Evolutionary conservation across 2,113 vertebrate species (phyloP), one percentile per base, ranked within the genome.

Genomic region (Hydrolagus affinis): DNA sequence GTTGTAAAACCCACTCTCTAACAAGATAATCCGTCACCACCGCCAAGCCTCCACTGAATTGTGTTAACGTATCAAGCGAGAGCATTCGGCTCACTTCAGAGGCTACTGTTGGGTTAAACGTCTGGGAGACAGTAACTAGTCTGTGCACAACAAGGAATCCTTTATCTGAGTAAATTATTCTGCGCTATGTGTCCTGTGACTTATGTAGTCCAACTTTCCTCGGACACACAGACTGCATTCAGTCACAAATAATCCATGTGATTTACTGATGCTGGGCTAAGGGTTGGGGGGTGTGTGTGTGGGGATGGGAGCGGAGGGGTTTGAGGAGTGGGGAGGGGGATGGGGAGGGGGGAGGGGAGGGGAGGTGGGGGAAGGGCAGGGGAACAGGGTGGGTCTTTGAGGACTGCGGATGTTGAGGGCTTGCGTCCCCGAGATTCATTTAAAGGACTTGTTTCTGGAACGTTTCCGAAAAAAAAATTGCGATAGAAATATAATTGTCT

Each of bases 71-170:
- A 25, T 62, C 57, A 62, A 25, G 28, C 28, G 4, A 64, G 62
- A 78, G n/a, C 17, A 74, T 74, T 74, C 72, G 44, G 30, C 57
- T n/a, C 23, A 80, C 76, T 62, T 80, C 77, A 80, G 57, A 62
- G 57, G 2, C 57, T 62, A 4, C 21, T 60, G n/a, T 80, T 12
- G 59, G 77, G 77, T 80, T 64, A 80, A 64, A 80, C 57, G 23
- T 62, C 6, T 17, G 11, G 23, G 56, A 59, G 14, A 60, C 57
- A 60, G 57, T 64, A 8, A 23, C 12, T 23, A 57, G 64, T 80
- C 77, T 80, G 77, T 80, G 23, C 28, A 62, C 62, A 80, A 80
- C 77, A 80, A 62, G 23, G n/a, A 80, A 64, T n/a, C 28, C 64
- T 15, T 62, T 60, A 64, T 30, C 62, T 9, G 23, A 62, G n/a